Evolutionary conservation across 2,888 invertebrate genomes (phyloP), one percentile per base, ranked within the genome.

Genomic region (Hipparchia sbordonii): DNA sequence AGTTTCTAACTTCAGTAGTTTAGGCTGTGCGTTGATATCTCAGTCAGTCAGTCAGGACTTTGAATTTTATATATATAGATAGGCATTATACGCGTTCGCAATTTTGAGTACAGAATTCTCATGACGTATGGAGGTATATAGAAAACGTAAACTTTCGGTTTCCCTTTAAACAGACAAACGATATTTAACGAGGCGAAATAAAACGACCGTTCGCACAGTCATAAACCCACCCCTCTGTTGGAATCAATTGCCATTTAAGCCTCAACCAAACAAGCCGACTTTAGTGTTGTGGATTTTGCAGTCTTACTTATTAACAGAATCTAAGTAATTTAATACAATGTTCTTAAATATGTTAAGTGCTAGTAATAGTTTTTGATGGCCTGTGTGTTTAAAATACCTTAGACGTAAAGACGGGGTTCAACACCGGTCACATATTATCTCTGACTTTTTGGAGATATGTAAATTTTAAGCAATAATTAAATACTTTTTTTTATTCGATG

Each of bases 231-330:
- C 66, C 67, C 70, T 70, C 65, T 61, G 62, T 70, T 52, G 67
- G 71, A 76, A 70, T 77, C 76, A 76, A 76, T 77, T 75, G 73
- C 67, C 65, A 67, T 73, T 86, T 85, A 68, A 46, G 46, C 3
- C 33, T 23, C 23, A 52, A 52, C 52, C 51, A 68, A 68, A 68
- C 68, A 48, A 48, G 59, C 59, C 60, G 68, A 12, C 67, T 62
- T 12, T 59, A 60, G 48, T 68, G 68, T 68, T 68, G 59, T 57
- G 59, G 13, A 12, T 59, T 60, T 48, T 57, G 57, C 59, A 67
- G 67, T 67, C 45, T 56, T 67, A 46, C 67, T 46, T 57, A 57
- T 33, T 62, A 62, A 62, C 46, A 62, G 48, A 13, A 62, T 62
- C 62, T 62, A 62, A 62, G 46, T 62, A 65, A 33, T 51, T 33